Conservation (phyloP, 2,113 vertebrate species). For the Ictalurus punctatus region DNA sequence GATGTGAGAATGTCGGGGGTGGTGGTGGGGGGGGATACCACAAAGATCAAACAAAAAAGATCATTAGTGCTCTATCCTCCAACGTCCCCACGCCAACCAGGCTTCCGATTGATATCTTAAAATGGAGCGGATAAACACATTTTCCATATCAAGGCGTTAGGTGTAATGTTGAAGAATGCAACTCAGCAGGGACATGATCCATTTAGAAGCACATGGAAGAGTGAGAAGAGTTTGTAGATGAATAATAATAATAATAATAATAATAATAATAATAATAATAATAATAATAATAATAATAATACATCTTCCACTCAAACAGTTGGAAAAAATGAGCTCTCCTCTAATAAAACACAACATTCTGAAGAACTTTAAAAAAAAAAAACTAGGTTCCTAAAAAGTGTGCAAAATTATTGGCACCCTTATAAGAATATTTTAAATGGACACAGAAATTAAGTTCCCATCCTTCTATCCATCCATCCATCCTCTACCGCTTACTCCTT, state of each 20-base stretch:
- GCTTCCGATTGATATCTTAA: conserved; percentile 23
- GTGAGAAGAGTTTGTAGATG: neutral
- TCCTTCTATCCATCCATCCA: no score
- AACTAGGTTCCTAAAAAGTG: neutral
- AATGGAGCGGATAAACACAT: conserved; percentile 10
- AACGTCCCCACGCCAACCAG: neutral
- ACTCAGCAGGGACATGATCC: neutral
- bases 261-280: neutral
- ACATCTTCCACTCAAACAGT: neutral
- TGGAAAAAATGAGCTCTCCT: neutral
- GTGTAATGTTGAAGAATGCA: neutral
- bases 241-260: neutral
- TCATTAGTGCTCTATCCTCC: conserved; percentile 41
- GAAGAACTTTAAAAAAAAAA: neutral
- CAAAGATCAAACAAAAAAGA: conserved; percentile 42
- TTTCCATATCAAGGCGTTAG: neutral
- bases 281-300: neutral
- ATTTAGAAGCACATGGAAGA: neutral
- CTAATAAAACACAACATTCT: neutral
- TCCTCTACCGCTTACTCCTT: no score
- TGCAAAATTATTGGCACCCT: neutral
- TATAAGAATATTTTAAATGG: no score
- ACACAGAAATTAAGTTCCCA: neutral
- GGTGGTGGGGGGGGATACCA: neutral
- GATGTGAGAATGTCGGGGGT: neutral